Conservation (phyloP, 2,888 invertebrate genomes). For the Hybos culiciformis region DNA sequence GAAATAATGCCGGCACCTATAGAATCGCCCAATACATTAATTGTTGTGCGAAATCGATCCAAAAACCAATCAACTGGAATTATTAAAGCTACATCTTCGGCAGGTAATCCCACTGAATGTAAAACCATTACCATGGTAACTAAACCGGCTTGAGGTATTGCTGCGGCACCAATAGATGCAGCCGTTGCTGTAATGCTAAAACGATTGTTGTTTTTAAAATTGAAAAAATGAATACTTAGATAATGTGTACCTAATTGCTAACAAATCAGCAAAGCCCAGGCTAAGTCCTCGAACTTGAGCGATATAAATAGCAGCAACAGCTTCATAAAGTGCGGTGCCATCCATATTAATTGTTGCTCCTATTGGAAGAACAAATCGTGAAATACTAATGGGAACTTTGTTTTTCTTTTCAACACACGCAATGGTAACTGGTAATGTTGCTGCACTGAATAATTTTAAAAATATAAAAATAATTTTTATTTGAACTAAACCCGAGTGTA, state of each 20-base stretch:
- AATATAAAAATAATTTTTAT: too few relatives aligned
- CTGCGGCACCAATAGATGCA: constrained; percentile 68
- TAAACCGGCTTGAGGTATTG: constrained; percentile 63
- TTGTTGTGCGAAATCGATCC: constrained; percentile 46
- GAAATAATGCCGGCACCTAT: constrained; percentile 62
- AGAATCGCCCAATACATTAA: constrained; percentile 64
- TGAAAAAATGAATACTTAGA: too few relatives aligned
- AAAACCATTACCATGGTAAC: constrained; percentile 68
- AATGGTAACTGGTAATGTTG: constrained; percentile 64
- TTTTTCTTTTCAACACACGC: constrained; percentile 40
- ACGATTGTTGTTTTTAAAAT: too few relatives aligned
- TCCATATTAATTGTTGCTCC: constrained; percentile 77
- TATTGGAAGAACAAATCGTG: constrained; percentile 64
- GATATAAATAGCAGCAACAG: constrained; percentile 71
- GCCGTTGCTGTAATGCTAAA: constrained; percentile 62
- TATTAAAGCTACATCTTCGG: constrained; percentile 51
- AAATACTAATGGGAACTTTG: constrained; percentile 47
- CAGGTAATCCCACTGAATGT: constrained; percentile 53
- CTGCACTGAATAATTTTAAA: constrained; percentile 32
- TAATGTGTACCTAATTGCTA: too few relatives aligned
- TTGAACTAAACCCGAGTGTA: too few relatives aligned
- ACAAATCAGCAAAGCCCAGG: too few relatives aligned
- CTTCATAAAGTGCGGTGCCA: constrained; percentile 69
- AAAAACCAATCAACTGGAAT: constrained; percentile 56
- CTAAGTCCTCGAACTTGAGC: constrained; percentile 61